Conservation (phyloP, 1,140 invertebrate species). For the Rhopalosiphum padi region DNA sequence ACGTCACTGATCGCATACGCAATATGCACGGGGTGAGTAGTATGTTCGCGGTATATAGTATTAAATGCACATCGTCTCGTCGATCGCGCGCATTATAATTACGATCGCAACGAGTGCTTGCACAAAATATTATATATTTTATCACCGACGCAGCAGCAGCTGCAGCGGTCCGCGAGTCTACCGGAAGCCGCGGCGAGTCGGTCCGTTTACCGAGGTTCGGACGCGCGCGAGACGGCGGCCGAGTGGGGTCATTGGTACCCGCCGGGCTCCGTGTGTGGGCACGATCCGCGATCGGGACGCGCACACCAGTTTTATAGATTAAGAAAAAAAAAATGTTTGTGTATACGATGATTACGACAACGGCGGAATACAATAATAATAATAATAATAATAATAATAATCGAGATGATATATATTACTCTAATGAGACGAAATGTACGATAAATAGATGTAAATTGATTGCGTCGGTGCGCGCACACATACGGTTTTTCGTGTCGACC, state of each 20-base stretch:
- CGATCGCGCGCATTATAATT: neutral
- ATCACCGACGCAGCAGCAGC: neutral
- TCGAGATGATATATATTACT: neutral
- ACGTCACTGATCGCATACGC: too few relatives aligned
- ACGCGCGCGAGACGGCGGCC: neutral
- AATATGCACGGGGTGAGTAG: too few relatives aligned
- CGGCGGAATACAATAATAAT: neutral
- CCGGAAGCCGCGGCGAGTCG: neutral
- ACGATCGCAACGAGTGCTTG: neutral
- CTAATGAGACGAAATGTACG: neutral
- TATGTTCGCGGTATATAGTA: too few relatives aligned
- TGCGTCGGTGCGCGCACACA: neutral
- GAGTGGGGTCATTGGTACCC: neutral
- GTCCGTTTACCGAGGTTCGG: neutral
- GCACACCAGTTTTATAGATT: neutral
- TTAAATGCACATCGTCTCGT: too few relatives aligned
- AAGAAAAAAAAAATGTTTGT: neutral
- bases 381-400: neutral
- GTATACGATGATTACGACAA: neutral
- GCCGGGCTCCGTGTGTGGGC: conserved; percentile 16
- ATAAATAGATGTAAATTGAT: neutral
- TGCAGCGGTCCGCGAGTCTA: neutral
- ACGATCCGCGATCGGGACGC: neutral
- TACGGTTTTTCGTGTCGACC: neutral
- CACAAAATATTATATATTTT: neutral